Evolutionary conservation across 2,888 invertebrate species (phyloP).

Genomic region (Parnassius mnemosyne): DNA sequence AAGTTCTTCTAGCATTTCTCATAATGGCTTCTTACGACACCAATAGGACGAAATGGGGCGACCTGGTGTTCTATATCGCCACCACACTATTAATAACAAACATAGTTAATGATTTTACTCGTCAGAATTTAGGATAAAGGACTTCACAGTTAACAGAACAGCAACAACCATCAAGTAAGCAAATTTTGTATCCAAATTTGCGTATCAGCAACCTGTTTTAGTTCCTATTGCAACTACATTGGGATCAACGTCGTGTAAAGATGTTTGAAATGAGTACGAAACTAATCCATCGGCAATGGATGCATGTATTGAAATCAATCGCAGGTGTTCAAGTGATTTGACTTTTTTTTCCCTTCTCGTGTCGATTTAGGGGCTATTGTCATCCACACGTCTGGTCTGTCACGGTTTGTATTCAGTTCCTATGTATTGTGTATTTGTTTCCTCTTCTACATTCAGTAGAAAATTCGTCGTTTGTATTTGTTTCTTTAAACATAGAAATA

Average conservation of each 20-base stretch:
- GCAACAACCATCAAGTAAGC: too few species aligned
- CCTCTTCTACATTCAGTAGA: conserved; percentile 7
- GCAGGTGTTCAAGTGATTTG: conserved; percentile 75
- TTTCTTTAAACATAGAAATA: neutral
- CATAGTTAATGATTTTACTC: too few species aligned
- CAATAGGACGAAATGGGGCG: too few species aligned
- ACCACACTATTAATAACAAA: too few species aligned
- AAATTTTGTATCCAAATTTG: too few species aligned
- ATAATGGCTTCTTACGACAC: too few species aligned
- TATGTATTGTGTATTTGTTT: conserved; percentile 12
- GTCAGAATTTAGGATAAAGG: too few species aligned
- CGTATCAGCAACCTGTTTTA: too few species aligned
- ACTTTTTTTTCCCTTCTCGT: conserved; percentile 53
- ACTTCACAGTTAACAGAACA: too few species aligned
- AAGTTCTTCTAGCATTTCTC: too few species aligned
- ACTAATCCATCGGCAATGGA: conserved; percentile 70
- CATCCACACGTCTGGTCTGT: conserved; percentile 21
- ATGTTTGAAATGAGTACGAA: conserved; percentile 33
- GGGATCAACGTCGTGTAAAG: conserved; percentile 11
- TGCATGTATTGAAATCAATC: conserved; percentile 64
- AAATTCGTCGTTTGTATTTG: neutral
- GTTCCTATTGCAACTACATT: neutral
- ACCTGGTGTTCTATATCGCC: too few species aligned
- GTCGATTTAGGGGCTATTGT: conserved; percentile 36
- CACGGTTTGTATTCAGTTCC: conserved; percentile 17